Percentiles rank a stretch among this genome's conserved stretches.
These are phyloP conservation scores for Phataginus tricuspis DNA, from an alignment of 2,797 vertebrate species.

Conservation along the genomic window DNA sequence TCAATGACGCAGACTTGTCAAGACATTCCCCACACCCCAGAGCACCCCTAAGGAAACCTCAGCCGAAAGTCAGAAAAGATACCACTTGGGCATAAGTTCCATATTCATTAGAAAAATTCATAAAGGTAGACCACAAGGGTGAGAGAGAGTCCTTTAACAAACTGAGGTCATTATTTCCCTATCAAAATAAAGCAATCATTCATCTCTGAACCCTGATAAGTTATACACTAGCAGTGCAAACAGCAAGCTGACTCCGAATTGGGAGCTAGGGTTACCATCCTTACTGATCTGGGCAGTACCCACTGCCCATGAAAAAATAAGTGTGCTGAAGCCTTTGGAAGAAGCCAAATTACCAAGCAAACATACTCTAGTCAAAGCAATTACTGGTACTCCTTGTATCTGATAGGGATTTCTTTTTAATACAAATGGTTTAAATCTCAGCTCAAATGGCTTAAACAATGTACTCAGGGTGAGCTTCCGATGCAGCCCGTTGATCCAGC, in stretches of 20 bases:
- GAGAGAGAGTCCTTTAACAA: background rate
- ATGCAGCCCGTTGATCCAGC: background rate
- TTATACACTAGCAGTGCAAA: background rate
- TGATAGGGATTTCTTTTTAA: background rate
- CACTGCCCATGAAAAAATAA: background rate
- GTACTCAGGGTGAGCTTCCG: background rate
- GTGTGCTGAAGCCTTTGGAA: background rate
- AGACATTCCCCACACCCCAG: background rate
- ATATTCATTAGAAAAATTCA: background rate
- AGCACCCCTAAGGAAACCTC: background rate
- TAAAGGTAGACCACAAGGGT: background rate
- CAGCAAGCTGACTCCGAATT: background rate
- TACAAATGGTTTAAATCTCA: background rate
- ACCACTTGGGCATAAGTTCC: background rate
- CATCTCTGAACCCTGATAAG: conserved; percentile 1
- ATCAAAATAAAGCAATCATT: conserved; percentile 55
- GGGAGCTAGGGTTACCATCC: background rate
- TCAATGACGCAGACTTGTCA: background rate
- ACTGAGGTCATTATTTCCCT: conserved; percentile 16
- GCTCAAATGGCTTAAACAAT: background rate
- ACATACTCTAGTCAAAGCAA: background rate
- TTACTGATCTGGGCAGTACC: background rate
- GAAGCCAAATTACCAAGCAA: background rate
- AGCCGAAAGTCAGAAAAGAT: background rate
- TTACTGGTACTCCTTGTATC: background rate